Conservation (phyloP, 2,113 vertebrate genomes). For the Chrysemys picta region DNA sequence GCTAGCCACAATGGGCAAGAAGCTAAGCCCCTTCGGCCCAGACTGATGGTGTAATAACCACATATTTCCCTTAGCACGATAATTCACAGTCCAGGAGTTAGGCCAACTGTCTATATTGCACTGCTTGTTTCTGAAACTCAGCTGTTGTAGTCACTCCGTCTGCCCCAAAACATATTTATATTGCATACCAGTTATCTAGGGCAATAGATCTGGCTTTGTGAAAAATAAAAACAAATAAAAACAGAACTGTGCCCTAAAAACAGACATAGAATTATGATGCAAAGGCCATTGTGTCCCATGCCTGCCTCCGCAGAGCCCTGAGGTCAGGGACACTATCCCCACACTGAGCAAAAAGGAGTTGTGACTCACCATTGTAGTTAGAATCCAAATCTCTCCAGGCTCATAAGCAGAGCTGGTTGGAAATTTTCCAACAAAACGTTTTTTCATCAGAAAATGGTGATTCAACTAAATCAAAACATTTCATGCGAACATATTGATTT, state of each 20-base stretch:
- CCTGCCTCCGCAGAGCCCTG: not conserved
- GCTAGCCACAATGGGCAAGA: not conserved
- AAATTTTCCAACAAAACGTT: not conserved
- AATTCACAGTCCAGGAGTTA: not conserved
- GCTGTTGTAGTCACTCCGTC: slow-evolving; percentile 1
- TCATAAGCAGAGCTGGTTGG: not conserved
- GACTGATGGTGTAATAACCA: accelerated
- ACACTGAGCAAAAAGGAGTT: not conserved
- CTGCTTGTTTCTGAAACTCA: not conserved
- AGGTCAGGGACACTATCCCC: accelerated
- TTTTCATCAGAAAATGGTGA: not conserved
- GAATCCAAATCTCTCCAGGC: not conserved
- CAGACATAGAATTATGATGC: accelerated
- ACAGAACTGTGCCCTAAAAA: not conserved
- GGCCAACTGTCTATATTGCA: not conserved
- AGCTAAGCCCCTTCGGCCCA: not conserved
- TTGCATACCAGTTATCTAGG: not conserved
- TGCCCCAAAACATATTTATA: not conserved
- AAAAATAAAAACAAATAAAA: not conserved
- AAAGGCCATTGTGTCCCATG: not conserved
- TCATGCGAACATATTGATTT: not conserved
- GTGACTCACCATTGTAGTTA: not conserved
- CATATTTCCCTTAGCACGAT: not conserved
- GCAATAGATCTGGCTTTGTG: not conserved
- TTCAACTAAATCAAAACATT: not conserved